Percentiles rank a stretch among this genome's conserved stretches.
Conservation (phyloP, 2,113 vertebrate genomes). For the Pagrus major region DNA sequence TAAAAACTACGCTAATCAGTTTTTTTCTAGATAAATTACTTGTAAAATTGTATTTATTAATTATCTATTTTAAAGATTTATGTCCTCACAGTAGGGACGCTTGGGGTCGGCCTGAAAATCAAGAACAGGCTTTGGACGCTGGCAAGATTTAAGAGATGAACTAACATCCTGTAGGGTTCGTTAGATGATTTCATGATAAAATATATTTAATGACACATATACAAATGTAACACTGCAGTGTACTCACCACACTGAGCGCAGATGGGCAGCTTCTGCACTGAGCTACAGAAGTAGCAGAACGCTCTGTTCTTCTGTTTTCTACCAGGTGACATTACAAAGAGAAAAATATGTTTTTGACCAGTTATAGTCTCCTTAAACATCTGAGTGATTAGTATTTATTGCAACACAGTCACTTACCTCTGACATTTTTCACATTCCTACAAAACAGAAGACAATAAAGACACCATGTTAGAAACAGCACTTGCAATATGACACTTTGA, state of each 20-base stretch:
- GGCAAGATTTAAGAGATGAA: not conserved
- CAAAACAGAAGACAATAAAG: slow-evolving; percentile 60
- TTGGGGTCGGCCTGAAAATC: too few species aligned
- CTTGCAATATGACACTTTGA: not conserved
- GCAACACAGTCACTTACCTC: slow-evolving; percentile 84
- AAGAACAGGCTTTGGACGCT: not conserved
- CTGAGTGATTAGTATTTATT: too few species aligned
- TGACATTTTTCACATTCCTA: slow-evolving; percentile 99
- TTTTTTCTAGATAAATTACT: not conserved
- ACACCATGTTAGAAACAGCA: not conserved
- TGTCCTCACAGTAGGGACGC: not conserved
- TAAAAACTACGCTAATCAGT: not conserved
- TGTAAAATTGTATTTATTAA: not conserved
- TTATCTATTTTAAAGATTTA: not conserved
- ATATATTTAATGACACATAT: not conserved
- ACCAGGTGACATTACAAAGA: slow-evolving; percentile 52
- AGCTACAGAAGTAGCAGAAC: slow-evolving; percentile 97
- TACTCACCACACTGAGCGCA: slow-evolving; percentile 98
- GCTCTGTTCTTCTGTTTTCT: slow-evolving; percentile 98
- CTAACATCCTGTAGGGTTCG: not conserved
- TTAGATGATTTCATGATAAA: not conserved
- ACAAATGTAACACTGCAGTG: not conserved
- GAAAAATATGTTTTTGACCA: not conserved
- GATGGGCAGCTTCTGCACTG: slow-evolving; percentile 95
- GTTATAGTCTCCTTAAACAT: not conserved